A percentile compares a stretch with the other conserved stretches of the same genome.
phyloP scores from a whole-genome alignment of 1,140 invertebrate species.

The Drosophila mojavensis region DNA sequence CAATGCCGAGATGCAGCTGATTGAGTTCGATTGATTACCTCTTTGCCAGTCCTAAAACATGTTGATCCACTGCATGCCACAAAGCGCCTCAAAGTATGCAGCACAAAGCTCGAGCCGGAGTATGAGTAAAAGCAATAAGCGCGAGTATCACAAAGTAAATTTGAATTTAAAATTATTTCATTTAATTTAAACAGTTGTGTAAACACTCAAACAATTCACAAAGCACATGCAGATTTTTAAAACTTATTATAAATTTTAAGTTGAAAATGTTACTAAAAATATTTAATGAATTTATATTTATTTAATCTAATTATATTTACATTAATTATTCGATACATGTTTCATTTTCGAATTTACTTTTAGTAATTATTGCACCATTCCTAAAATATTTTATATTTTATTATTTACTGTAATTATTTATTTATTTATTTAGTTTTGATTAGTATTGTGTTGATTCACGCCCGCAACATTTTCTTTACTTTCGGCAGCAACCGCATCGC shows the following conservation, averaged over 20 bases:
- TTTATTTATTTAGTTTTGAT: constrained; percentile 26
- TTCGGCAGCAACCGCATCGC: constrained; percentile 75
- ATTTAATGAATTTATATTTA: background rate
- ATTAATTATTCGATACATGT: background rate
- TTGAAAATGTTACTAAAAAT: too few relatives aligned
- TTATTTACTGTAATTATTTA: background rate
- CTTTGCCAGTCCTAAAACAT: constrained; percentile 17
- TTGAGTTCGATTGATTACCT: constrained; percentile 27
- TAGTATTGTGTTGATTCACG: constrained; percentile 16
- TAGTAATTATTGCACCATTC: constrained; percentile 45
- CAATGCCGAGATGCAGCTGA: constrained; percentile 10
- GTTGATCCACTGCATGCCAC: background rate
- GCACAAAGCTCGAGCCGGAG: background rate
- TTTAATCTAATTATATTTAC: background rate
- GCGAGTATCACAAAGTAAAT: constrained; percentile 1
- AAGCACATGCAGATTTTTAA: too few relatives aligned
- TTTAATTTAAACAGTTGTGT: background rate
- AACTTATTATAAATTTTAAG: too few relatives aligned
- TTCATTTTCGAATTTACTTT: constrained; percentile 23
- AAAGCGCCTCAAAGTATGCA: constrained; percentile 39
- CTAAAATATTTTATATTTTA: constrained; percentile 16
- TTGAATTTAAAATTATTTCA: constrained; percentile 9
- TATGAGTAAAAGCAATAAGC: background rate
- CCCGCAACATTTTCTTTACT: constrained; percentile 45
- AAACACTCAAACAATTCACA: background rate